A percentile compares a stretch with the other conserved stretches of the same genome.
phyloP scores from a whole-genome alignment of 2,797 vertebrate species.

The Syngnathus acus region DNA sequence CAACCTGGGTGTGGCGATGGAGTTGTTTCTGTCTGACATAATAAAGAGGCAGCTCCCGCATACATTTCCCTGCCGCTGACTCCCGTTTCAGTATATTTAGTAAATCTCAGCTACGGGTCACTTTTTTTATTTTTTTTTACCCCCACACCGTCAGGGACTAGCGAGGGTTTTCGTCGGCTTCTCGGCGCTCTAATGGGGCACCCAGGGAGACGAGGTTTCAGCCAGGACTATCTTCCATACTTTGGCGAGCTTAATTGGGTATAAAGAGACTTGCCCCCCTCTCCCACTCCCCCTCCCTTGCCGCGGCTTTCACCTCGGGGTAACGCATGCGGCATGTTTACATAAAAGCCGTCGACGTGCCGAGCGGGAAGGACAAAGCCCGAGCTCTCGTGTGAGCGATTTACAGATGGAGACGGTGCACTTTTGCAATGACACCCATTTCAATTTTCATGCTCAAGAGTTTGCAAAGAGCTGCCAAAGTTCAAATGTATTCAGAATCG shows the following conservation, averaged over 20 bases:
- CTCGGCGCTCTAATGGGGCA: conserved; percentile 67
- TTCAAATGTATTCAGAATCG: too few species aligned
- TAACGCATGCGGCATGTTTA: conserved; percentile 56
- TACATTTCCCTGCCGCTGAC: background rate
- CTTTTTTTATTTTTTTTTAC: conserved; percentile 20
- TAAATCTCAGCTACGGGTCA: conserved; percentile 52
- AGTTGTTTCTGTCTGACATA: background rate
- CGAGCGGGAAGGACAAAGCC: conserved; percentile 17
- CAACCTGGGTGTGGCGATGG: background rate
- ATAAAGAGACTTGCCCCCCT: conserved; percentile 55
- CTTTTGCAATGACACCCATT: conserved; percentile 38
- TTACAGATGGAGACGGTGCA: conserved; percentile 38
- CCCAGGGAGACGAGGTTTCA: conserved; percentile 55
- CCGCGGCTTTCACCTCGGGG: conserved; percentile 45
- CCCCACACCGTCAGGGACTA: conserved; percentile 39
- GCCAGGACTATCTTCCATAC: conserved; percentile 45
- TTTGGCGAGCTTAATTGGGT: conserved; percentile 67
- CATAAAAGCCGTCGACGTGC: conserved; percentile 45
- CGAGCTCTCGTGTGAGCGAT: conserved; percentile 12
- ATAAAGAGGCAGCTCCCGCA: background rate
- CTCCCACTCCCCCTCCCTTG: too few species aligned
- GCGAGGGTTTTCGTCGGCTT: conserved; percentile 45
- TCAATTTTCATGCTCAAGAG: conserved; percentile 40
- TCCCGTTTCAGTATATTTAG: conserved; percentile 8
- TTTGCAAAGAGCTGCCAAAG: conserved; percentile 37